Evolutionary conservation across 2,797 vertebrate species (phyloP), one percentile per base, ranked within the genome.

Genomic region (Halcyon smyrnensis): DNA sequence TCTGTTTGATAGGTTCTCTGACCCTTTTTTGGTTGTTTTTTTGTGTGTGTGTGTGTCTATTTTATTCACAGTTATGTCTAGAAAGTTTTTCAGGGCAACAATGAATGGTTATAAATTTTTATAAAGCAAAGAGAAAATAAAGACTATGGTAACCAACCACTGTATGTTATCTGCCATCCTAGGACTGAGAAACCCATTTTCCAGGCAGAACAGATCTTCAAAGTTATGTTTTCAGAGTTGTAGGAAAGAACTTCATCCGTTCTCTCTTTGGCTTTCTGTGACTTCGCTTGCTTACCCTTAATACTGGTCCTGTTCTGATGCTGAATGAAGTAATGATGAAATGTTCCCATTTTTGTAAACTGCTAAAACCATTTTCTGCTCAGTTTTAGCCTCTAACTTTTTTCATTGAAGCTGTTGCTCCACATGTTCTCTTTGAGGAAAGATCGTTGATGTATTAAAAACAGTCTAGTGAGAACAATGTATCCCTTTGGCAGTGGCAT

Each of bases 401-500:
- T 37, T 77, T 87, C 32, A 56, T 8, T 27, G 43, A 80, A 78
- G 53, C 16, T 76, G 34, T 51, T 93, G 34, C 36, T 51, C 64
- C 78, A 71, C 53, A 67, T 84, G 68, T 46, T 75, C 53, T 96
- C 51, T 77, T 36, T 56, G 57, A 77, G 57, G 21, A 90, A 89
- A 51, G 63, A 73, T 30, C 16, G 17, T 41, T 70, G 46, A 54
- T 93, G 25, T 45, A 37, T 65, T 87, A 59, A 70, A 65, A 90
- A 68, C 60, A 73, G 25, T 18, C 39, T 94, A 65, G 27, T 74
- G 43, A 93, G 76, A 88, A 90, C 81, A 48, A 70, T 76, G 32
- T 56, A 84, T 75, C 60, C 36, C 46, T 62, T 69, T 80, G 83
- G 94, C 50, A 79, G 54, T 90, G 89, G 36, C 79, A 96, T 78